Percentiles rank a stretch among this genome's conserved stretches.
Evolutionary conservation across 2,797 vertebrate species (phyloP).

Genomic region (Pipistrellus pipistrellus): DNA sequence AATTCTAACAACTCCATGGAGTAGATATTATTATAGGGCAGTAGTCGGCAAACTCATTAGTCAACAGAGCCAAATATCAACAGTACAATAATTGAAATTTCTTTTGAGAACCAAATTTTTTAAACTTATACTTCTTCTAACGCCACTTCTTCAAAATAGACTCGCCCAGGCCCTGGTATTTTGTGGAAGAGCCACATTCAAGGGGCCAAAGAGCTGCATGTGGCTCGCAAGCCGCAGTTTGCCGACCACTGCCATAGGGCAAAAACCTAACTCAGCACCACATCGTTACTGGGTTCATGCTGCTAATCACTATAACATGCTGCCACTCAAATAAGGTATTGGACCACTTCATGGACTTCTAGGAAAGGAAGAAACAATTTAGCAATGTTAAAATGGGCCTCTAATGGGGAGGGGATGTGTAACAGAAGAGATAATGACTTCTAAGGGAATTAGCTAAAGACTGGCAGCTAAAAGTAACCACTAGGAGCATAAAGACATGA

Average conservation of each 20-base stretch:
- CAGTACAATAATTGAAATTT: too few relatives aligned
- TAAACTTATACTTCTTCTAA: too few relatives aligned
- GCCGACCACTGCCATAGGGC: background rate
- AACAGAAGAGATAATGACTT: conserved; percentile 65
- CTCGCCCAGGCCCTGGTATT: too few relatives aligned
- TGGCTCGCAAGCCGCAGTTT: too few relatives aligned
- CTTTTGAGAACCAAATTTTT: too few relatives aligned
- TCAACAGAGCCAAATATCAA: too few relatives aligned
- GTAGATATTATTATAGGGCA: background rate
- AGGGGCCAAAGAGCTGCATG: too few relatives aligned
- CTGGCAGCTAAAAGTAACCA: background rate
- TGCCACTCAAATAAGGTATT: conserved; percentile 37
- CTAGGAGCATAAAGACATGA: conserved; percentile 29
- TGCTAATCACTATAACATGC: background rate
- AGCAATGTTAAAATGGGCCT: conserved; percentile 46
- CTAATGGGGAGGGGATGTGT: background rate
- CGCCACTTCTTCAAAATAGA: too few relatives aligned
- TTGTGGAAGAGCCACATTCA: too few relatives aligned
- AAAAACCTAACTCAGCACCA: conserved; percentile 40
- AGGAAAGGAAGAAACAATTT: conserved; percentile 19
- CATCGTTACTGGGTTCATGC: background rate
- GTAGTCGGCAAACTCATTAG: too few relatives aligned
- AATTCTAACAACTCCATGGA: conserved; percentile 51
- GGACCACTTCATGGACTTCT: conserved; percentile 34
- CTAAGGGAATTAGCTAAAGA: conserved; percentile 54